phyloP scores from a whole-genome alignment of 2,888 invertebrate species.

The Coenonympha arcania region DNA sequence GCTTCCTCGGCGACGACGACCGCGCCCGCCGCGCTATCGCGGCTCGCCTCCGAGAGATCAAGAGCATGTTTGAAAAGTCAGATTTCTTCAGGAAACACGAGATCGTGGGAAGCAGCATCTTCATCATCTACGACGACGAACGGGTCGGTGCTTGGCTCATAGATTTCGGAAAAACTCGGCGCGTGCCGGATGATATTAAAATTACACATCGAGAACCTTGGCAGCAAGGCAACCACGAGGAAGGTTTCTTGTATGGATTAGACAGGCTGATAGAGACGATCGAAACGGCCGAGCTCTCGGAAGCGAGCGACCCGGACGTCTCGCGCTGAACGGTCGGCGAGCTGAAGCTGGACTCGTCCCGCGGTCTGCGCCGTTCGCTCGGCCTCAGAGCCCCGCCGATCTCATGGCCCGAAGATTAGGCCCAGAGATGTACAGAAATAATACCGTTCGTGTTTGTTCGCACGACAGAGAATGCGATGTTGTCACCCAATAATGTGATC shows the following conservation, averaged over 20 bases:
- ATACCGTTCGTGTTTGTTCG: conserved; percentile 53
- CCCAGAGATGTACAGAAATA: conserved; percentile 57
- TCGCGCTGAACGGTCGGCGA: conserved; percentile 60
- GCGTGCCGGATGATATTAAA: conserved; percentile 78
- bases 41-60: conserved; percentile 82
- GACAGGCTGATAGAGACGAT: conserved; percentile 88
- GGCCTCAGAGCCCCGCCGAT: conserved; percentile 41
- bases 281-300: conserved; percentile 52
- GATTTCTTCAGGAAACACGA: conserved; percentile 90
- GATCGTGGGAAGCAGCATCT: conserved; percentile 94
- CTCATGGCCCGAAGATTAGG: conserved; percentile 43
- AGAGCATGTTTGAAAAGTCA: conserved; percentile 85
- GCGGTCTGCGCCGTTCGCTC: conserved; percentile 50
- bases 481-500: conserved; percentile 58
- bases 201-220: conserved; percentile 88
- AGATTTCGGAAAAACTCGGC: conserved; percentile 95
- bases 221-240: conserved; percentile 96
- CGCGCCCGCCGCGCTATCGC: conserved; percentile 80
- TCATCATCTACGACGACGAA: conserved; percentile 92
- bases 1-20: conserved; percentile 80
- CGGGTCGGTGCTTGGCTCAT: conserved; percentile 96
- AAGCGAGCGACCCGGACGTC: conserved; percentile 58
- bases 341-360: conserved; percentile 60
- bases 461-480: conserved; percentile 59
- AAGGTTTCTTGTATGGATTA: conserved; percentile 93